Evolutionary conservation across 2,888 invertebrate genomes (phyloP).

Genomic region (Campaea margaritaria): DNA sequence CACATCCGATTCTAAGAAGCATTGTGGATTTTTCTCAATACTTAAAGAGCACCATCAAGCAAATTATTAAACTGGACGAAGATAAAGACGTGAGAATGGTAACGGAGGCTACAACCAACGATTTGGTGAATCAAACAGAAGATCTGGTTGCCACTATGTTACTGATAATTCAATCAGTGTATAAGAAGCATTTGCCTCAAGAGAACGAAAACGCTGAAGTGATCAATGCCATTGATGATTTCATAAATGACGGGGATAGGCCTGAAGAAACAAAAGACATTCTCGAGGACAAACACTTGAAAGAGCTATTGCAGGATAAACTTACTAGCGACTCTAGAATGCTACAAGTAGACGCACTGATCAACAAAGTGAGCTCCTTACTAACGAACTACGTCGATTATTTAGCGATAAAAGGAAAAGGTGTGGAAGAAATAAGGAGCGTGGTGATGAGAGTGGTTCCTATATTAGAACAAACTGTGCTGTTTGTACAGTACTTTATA

Average conservation of each 20-base stretch:
- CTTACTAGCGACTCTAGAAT: constrained; percentile 86
- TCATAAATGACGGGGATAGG: constrained; percentile 62
- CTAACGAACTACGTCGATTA: constrained; percentile 73
- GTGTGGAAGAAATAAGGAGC: constrained; percentile 58
- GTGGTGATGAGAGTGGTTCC: constrained; percentile 85
- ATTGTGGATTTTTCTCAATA: constrained; percentile 59
- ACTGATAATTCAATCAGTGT: constrained; percentile 67
- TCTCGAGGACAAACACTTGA: constrained; percentile 87
- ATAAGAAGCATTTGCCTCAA: constrained; percentile 72
- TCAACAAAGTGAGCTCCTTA: constrained; percentile 71
- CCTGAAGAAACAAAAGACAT: constrained; percentile 79
- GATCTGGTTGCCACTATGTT: constrained; percentile 71
- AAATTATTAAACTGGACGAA: constrained; percentile 58
- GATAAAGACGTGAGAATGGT: constrained; percentile 52
- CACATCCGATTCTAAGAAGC: constrained; percentile 69
- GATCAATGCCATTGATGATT: constrained; percentile 68
- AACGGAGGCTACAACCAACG: constrained; percentile 46
- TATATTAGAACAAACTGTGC: constrained; percentile 90
- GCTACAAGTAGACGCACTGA: constrained; percentile 83
- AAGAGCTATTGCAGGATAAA: constrained; percentile 86
- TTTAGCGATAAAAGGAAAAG: constrained; percentile 53
- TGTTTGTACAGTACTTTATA: constrained; percentile 91
- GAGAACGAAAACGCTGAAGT: constrained; percentile 63
- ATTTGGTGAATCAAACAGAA: constrained; percentile 63
- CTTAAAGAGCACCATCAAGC: constrained; percentile 53